Percentiles rank a stretch among this genome's conserved stretches.
These are phyloP conservation scores for Lophius americanus DNA, from an alignment of 2,797 vertebrate genomes.

Conservation along the genomic window DNA sequence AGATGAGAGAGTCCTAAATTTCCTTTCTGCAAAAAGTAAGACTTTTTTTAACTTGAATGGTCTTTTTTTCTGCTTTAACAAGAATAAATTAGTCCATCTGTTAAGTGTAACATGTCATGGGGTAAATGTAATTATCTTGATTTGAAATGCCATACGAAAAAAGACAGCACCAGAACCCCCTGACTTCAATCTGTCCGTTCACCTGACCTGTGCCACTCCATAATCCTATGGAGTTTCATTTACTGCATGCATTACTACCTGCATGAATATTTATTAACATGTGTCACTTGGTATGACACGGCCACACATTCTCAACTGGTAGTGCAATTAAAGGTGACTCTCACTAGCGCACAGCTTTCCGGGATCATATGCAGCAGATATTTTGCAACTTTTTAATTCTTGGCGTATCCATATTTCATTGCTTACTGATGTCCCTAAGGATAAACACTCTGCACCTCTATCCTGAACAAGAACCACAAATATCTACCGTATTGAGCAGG, in stretches of 20 bases:
- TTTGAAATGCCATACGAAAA: too few relatives aligned
- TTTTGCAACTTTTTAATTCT: constrained; percentile 63
- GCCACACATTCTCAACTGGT: constrained; percentile 51
- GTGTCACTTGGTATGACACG: constrained; percentile 52
- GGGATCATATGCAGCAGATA: constrained; percentile 58
- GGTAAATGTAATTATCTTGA: too few relatives aligned
- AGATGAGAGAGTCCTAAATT: too few relatives aligned
- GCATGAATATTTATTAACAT: constrained; percentile 70
- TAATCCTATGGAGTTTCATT: constrained; percentile 32
- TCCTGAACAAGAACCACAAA: constrained; percentile 48
- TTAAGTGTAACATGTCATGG: too few relatives aligned
- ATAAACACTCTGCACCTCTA: constrained; percentile 60
- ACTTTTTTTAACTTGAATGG: too few relatives aligned
- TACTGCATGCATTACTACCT: constrained; percentile 41
- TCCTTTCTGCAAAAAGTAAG: too few relatives aligned
- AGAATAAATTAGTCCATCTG: too few relatives aligned
- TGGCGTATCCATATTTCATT: constrained; percentile 66
- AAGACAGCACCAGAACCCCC: neutral
- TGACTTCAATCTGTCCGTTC: constrained; percentile 23
- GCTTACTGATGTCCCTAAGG: constrained; percentile 48
- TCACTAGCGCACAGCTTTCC: constrained; percentile 37
- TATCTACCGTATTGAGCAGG: constrained; percentile 57
- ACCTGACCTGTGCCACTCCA: constrained; percentile 19
- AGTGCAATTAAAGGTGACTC: constrained; percentile 57
- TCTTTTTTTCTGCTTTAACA: too few relatives aligned